A percentile compares a stretch with the other conserved stretches of the same genome.
phyloP scores from a whole-genome alignment of 2,797 vertebrate genomes.

The Erpetoichthys calabaricus region DNA sequence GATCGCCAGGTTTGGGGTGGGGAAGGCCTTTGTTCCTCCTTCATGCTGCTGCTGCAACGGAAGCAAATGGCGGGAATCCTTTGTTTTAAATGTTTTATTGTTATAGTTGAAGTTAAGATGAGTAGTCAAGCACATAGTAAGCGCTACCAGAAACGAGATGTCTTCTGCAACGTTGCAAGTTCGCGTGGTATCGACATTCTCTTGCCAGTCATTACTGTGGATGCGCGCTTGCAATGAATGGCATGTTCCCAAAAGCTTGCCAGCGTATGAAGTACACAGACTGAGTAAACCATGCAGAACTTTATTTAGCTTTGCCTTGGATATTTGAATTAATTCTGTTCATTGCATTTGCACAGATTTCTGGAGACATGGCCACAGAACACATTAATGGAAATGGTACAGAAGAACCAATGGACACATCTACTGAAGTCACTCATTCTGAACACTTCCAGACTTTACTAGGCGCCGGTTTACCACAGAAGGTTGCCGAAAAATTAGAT shows the following conservation, averaged over 20 bases:
- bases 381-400: constrained; percentile 95
- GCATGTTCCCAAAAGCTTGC: too few species aligned
- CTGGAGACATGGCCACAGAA: constrained; percentile 90
- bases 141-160: too few species aligned
- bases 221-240: too few species aligned
- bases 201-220: too few species aligned
- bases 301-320: not conserved
- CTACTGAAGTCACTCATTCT: constrained; percentile 75
- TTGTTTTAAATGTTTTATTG: not conserved
- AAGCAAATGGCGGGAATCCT: constrained; percentile 5
- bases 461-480: constrained; percentile 87
- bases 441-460: constrained; percentile 85
- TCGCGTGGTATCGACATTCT: too few species aligned
- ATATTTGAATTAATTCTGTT: constrained; percentile 56
- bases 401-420: constrained; percentile 93
- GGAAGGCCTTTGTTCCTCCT: constrained; percentile 12
- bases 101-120: too few species aligned
- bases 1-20: not conserved
- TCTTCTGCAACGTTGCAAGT: too few species aligned
- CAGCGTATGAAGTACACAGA: too few species aligned
- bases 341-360: constrained; percentile 90
- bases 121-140: too few species aligned
- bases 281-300: too few species aligned
- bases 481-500: constrained; percentile 93
- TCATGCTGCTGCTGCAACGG: not conserved